These are phyloP conservation scores for Hymenochirus boettgeri DNA, from an alignment of 2,113 vertebrate species.

Conservation along the genomic window DNA sequence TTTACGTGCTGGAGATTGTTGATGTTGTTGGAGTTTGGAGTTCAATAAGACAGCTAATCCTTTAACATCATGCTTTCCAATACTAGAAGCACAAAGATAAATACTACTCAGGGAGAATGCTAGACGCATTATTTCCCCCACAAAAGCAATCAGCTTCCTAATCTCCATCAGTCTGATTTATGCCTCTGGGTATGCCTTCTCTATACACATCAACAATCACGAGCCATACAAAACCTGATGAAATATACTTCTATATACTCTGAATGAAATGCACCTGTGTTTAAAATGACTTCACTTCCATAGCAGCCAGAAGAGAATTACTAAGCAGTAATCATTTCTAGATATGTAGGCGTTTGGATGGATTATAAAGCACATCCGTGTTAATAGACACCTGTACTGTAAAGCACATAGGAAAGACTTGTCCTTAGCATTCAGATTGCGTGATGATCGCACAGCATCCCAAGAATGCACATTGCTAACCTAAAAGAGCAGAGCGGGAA, in stretches of 20 bases:
- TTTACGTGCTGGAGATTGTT: slow-evolving; percentile 35
- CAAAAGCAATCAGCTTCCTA: slow-evolving; percentile 43
- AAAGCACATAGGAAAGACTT: background rate
- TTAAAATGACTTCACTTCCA: slow-evolving; percentile 23
- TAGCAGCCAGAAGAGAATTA: slow-evolving; percentile 16
- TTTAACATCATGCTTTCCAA: slow-evolving; percentile 41
- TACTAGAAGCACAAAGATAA: slow-evolving; percentile 39
- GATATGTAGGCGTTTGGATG: slow-evolving; percentile 20
- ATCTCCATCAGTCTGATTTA: slow-evolving; percentile 43
- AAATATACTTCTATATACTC: slow-evolving; percentile 41
- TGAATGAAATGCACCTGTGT: slow-evolving; percentile 32
- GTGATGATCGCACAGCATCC: background rate
- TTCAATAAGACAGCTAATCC: slow-evolving; percentile 42
- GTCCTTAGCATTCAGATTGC: background rate
- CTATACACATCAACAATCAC: slow-evolving; percentile 37
- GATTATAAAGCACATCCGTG: background rate
- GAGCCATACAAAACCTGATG: slow-evolving; percentile 33
- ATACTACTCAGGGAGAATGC: slow-evolving; percentile 40
- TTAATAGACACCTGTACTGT: background rate
- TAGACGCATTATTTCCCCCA: slow-evolving; percentile 40
- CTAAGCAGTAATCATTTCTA: slow-evolving; percentile 18
- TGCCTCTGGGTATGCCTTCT: slow-evolving; percentile 38
- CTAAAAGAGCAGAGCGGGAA: slow-evolving; percentile 18
- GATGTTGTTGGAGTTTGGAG: slow-evolving; percentile 42
- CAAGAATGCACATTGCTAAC: slow-evolving; percentile 9